Evolutionary conservation across 2,797 vertebrate species (phyloP).

Genomic region (Nannoperca obscura): DNA sequence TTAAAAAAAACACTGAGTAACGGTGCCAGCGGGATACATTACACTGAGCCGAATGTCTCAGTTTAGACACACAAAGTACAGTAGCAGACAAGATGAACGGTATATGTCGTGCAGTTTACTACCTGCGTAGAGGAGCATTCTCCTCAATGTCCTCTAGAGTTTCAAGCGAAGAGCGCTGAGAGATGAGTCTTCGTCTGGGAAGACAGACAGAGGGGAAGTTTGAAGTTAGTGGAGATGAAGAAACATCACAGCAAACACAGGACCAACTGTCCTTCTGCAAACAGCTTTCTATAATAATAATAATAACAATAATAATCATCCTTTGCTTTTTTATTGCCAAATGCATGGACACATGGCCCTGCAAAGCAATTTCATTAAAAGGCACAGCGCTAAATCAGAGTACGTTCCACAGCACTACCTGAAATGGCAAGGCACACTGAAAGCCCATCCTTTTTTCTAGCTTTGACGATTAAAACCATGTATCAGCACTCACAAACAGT

Average conservation of each 20-base stretch:
- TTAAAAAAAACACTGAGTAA: constrained; percentile 2
- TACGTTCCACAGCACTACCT: constrained; percentile 1
- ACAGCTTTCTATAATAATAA: constrained; percentile 1
- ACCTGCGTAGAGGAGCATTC: constrained; percentile 97
- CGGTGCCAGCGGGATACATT: not conserved
- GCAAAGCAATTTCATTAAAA: constrained; percentile 46
- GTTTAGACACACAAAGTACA: not conserved
- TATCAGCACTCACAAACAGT: constrained; percentile 11
- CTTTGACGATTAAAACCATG: constrained; percentile 27
- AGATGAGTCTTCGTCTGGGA: constrained; percentile 94
- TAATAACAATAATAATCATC: not conserved
- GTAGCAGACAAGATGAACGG: not conserved
- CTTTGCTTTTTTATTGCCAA: not conserved
- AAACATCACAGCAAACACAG: constrained; percentile 25
- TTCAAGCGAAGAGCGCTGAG: constrained; percentile 97
- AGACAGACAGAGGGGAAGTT: constrained; percentile 27
- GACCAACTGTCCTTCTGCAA: constrained; percentile 9
- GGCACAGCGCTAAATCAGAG: constrained; percentile 13
- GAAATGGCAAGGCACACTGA: constrained; percentile 1
- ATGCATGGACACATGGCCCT: not conserved
- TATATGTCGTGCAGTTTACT: constrained; percentile 10
- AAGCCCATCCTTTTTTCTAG: constrained; percentile 16
- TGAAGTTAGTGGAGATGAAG: constrained; percentile 19
- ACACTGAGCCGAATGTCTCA: not conserved
- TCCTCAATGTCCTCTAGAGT: constrained; percentile 99